Percentiles rank a stretch among this genome's conserved stretches.
These are phyloP conservation scores for Gryon sp. DNA, from an alignment of 1,140 invertebrate genomes.

Conservation along the genomic window DNA sequence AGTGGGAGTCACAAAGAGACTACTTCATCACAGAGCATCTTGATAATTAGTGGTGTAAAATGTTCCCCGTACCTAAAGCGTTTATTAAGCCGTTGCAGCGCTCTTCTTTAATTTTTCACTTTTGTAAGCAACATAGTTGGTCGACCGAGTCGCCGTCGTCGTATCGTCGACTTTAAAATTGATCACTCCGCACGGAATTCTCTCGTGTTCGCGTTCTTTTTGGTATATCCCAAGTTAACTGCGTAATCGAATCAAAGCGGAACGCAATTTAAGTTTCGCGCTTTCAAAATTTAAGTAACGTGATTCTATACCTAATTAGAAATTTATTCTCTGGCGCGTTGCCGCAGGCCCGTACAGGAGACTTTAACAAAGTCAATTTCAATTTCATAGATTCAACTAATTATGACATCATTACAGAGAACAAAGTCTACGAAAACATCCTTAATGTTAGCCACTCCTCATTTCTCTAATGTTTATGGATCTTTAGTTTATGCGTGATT, in stretches of 20 bases:
- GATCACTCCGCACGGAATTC: background rate
- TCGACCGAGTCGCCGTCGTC: background rate
- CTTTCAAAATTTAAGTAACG: conserved; percentile 19
- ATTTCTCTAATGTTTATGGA: conserved; percentile 41
- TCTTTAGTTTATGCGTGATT: conserved; percentile 9
- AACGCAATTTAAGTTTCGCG: conserved; percentile 30
- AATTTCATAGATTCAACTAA: conserved; percentile 33
- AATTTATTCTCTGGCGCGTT: conserved; percentile 6
- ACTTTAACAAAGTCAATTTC: conserved; percentile 34
- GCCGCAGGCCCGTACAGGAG: background rate
- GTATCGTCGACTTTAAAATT: background rate
- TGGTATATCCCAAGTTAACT: background rate
- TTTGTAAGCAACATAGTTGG: background rate
- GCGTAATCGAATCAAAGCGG: background rate
- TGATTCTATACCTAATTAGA: conserved; percentile 32
- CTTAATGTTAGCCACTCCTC: conserved; percentile 10
- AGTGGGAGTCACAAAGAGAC: conserved; percentile 35
- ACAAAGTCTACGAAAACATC: conserved; percentile 23
- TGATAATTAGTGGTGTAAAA: conserved; percentile 45
- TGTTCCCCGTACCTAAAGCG: conserved; percentile 9
- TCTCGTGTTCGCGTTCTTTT: background rate
- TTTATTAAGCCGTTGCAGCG: conserved; percentile 6
- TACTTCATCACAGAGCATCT: conserved; percentile 41
- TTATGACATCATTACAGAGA: conserved; percentile 24
- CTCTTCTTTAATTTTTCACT: conserved; percentile 34